Evolutionary conservation across 2,797 vertebrate species (phyloP).

Genomic region (Myripristis murdjan): DNA sequence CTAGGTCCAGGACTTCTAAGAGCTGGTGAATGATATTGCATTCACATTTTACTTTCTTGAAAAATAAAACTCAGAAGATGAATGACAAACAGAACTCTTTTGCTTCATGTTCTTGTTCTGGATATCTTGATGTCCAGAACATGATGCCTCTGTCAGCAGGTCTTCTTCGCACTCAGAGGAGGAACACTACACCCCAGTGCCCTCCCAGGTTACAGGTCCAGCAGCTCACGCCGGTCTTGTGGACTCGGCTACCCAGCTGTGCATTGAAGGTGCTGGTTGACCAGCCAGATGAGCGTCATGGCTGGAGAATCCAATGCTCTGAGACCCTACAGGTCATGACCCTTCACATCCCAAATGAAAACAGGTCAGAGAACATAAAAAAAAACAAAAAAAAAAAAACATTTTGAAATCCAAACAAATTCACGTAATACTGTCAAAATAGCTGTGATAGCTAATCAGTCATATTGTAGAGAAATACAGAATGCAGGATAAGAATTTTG

Average conservation of each 20-base stretch:
- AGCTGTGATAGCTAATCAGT: not conserved
- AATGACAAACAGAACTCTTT: no score
- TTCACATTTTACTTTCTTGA: no score
- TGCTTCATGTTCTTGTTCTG: not conserved
- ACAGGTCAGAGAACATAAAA: slow-evolving; percentile 85
- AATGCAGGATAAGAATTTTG: not conserved
- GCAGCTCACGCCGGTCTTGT: slow-evolving; percentile 86
- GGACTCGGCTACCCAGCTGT: slow-evolving; percentile 92
- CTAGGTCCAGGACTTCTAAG: not conserved
- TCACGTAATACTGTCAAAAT: not conserved
- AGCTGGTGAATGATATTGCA: no score
- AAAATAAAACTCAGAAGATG: no score
- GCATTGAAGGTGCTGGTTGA: slow-evolving; percentile 87
- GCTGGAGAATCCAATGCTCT: slow-evolving; percentile 91
- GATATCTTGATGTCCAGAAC: slow-evolving; percentile 85
- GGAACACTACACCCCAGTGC: slow-evolving; percentile 90
- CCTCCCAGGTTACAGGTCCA: slow-evolving; percentile 94
- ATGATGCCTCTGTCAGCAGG: slow-evolving; percentile 95
- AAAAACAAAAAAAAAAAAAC: no score
- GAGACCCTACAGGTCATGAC: slow-evolving; percentile 92
- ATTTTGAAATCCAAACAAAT: not conserved
- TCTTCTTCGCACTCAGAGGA: slow-evolving; percentile 91
- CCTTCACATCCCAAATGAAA: slow-evolving; percentile 95
- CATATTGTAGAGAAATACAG: not conserved
- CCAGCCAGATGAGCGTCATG: slow-evolving; percentile 88